Conservation (phyloP, 2,888 invertebrate genomes). For the Steinernema hermaphroditum region DNA sequence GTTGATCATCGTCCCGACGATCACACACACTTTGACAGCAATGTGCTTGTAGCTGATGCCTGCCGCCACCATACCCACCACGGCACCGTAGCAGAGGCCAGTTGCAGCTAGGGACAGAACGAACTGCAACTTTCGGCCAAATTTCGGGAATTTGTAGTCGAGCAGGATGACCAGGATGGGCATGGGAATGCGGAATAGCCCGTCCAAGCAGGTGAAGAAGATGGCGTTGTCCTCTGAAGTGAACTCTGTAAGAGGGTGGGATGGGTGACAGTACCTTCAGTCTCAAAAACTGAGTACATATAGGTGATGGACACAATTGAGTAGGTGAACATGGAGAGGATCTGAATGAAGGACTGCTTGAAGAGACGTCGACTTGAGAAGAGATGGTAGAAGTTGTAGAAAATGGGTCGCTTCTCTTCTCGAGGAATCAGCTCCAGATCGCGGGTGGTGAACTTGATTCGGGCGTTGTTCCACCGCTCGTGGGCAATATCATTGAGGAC, state of each 20-base stretch:
- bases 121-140: slow-evolving; percentile 57
- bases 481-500: slow-evolving; percentile 61
- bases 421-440: slow-evolving; percentile 44
- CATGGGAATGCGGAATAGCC: slow-evolving; percentile 55
- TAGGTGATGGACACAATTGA: slow-evolving; percentile 59
- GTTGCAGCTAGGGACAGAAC: slow-evolving; percentile 49
- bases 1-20: slow-evolving; percentile 52
- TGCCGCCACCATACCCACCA: slow-evolving; percentile 48
- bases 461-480: slow-evolving; percentile 61
- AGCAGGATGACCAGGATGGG: slow-evolving; percentile 56
- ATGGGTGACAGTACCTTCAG: slow-evolving; percentile 27
- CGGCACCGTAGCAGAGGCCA: slow-evolving; percentile 47
- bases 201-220: slow-evolving; percentile 58
- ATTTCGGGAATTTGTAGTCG: slow-evolving; percentile 53
- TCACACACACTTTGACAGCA: slow-evolving; percentile 17
- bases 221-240: slow-evolving; percentile 51
- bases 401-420: slow-evolving; percentile 45
- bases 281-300: slow-evolving; percentile 39
- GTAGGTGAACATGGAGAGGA: slow-evolving; percentile 61
- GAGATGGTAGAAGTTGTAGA: slow-evolving; percentile 59
- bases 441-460: slow-evolving; percentile 51
- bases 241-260: slow-evolving; percentile 27
- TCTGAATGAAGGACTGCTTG: slow-evolving; percentile 59
- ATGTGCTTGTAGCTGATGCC: slow-evolving; percentile 25
- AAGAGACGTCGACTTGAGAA: slow-evolving; percentile 51